Percentiles rank a stretch among this genome's conserved stretches.
These are phyloP conservation scores for Amphimallon solstitiale DNA, from an alignment of 2,888 invertebrate species.

Conservation along the genomic window DNA sequence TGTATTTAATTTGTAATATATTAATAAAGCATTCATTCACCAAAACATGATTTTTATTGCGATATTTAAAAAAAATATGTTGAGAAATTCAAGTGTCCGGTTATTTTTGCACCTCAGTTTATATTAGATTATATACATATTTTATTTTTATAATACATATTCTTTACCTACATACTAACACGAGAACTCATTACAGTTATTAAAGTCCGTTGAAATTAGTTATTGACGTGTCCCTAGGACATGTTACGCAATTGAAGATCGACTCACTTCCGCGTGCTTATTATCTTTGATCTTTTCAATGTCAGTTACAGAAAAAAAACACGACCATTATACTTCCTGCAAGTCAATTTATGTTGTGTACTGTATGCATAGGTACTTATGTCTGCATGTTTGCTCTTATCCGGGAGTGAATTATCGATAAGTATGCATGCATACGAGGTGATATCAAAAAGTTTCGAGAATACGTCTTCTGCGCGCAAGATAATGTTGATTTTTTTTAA, in stretches of 20 bases:
- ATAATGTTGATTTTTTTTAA: too few species aligned
- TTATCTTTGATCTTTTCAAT: constrained; percentile 31
- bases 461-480: too few species aligned
- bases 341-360: constrained; percentile 11
- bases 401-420: not conserved
- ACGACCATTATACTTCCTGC: constrained; percentile 22
- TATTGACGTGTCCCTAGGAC: constrained; percentile 28
- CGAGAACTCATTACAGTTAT: constrained; percentile 23
- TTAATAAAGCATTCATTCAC: too few species aligned
- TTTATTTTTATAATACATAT: not conserved
- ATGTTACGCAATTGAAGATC: constrained; percentile 31
- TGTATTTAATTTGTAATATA: too few species aligned
- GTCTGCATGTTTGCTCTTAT: not conserved
- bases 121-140: constrained; percentile 4
- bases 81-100: too few species aligned
- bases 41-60: too few species aligned
- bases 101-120: too few species aligned
- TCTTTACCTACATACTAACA: not conserved
- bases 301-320: constrained; percentile 27
- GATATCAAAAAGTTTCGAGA: not conserved
- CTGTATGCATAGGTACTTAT: too few species aligned
- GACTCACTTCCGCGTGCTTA: constrained; percentile 22
- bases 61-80: too few species aligned
- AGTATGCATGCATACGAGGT: too few species aligned
- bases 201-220: constrained; percentile 19